Evolutionary conservation across 2,113 vertebrate genomes (phyloP).

Genomic region (Apus apus): DNA sequence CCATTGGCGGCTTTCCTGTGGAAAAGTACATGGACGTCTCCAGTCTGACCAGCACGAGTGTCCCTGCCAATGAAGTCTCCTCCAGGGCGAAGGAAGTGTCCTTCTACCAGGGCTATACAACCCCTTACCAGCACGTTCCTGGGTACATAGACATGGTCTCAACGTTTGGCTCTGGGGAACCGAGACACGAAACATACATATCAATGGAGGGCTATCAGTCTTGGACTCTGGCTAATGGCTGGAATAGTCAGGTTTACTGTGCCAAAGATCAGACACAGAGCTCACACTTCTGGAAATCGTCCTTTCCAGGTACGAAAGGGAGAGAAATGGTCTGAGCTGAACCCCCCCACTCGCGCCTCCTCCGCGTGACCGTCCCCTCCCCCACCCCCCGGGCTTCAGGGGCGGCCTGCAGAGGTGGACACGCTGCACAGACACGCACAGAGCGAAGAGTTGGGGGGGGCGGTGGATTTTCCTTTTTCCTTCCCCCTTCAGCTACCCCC

Average conservation of each 20-base stretch:
- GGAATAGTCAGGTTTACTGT: slow-evolving; percentile 87
- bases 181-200: slow-evolving; percentile 82
- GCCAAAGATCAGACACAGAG: slow-evolving; percentile 86
- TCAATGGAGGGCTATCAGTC: slow-evolving; percentile 86
- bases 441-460: not conserved
- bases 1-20: slow-evolving; percentile 80
- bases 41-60: slow-evolving; percentile 77
- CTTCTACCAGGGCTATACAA: slow-evolving; percentile 84
- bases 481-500: not conserved
- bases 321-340: slow-evolving; percentile 11
- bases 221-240: slow-evolving; percentile 87
- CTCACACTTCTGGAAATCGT: slow-evolving; percentile 87
- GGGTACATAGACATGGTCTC: slow-evolving; percentile 88
- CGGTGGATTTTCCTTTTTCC: not conserved
- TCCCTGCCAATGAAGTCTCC: slow-evolving; percentile 80
- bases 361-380: slow-evolving; percentile 3
- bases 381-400: slow-evolving; percentile 2
- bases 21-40: slow-evolving; percentile 87
- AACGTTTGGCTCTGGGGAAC: slow-evolving; percentile 81
- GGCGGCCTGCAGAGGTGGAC: slow-evolving; percentile 25
- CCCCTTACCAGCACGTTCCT: slow-evolving; percentile 83
- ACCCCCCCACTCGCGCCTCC: not conserved
- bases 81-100: slow-evolving; percentile 82
- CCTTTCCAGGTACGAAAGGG: slow-evolving; percentile 83
- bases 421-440: not conserved